Percentiles rank a stretch among this genome's conserved stretches.
phyloP scores from a whole-genome alignment of 2,888 invertebrate species.

The Ectobius pallidus region DNA sequence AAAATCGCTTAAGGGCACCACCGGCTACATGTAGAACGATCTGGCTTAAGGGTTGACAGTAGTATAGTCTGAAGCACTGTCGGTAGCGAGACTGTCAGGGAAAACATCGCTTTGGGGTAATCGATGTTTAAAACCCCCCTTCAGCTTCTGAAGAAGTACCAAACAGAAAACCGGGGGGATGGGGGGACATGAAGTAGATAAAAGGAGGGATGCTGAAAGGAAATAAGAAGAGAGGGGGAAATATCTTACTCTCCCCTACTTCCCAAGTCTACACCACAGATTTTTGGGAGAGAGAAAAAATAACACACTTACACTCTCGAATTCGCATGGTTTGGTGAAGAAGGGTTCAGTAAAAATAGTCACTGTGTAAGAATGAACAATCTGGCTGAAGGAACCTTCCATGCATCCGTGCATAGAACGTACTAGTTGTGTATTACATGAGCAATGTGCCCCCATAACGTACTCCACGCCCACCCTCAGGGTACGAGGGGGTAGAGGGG shows the following conservation, averaged over 20 bases:
- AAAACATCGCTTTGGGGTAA: constrained; percentile 30
- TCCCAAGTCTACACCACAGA: neutral
- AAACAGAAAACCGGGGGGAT: neutral
- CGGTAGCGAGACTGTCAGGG: neutral
- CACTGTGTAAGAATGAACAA: no score
- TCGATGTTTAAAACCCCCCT: constrained; percentile 27
- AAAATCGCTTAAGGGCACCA: constrained; percentile 7
- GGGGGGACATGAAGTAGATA: neutral
- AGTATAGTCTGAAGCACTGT: neutral
- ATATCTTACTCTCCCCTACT: constrained; percentile 2
- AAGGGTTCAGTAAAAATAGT: neutral
- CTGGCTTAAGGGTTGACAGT: constrained; percentile 10
- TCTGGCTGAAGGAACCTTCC: neutral
- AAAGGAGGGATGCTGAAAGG: neutral
- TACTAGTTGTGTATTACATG: neutral
- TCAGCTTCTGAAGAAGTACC: constrained; percentile 23
- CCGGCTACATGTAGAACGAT: neutral
- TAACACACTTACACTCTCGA: neutral
- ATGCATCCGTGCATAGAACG: neutral
- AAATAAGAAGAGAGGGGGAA: constrained; percentile 8
- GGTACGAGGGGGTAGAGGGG: constrained; percentile 4
- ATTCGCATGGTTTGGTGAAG: neutral
- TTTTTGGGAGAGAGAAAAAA: neutral
- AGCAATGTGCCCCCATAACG: constrained; percentile 12
- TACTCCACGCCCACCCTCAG: constrained; percentile 25